These are phyloP conservation scores for Notothenia rossii DNA, from an alignment of 2,113 vertebrate species.

Conservation along the genomic window DNA sequence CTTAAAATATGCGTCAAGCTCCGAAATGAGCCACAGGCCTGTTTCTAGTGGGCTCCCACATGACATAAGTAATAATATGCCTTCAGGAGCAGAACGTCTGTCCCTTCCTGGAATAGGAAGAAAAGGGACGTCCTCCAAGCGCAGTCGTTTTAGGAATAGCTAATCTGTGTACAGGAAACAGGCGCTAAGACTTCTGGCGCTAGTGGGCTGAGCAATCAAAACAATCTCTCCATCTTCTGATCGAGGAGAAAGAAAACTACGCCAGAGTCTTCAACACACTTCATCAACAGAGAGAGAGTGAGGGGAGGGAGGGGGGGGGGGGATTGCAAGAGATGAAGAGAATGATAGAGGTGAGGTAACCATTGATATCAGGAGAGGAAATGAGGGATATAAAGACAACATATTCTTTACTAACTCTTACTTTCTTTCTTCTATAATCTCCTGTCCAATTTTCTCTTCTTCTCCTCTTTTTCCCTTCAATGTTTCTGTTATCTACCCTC, in stretches of 20 bases:
- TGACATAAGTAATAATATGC: constrained; percentile 69
- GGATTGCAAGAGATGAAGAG: constrained; percentile 7
- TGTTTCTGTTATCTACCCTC: constrained; percentile 28
- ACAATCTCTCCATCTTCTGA: constrained; percentile 76
- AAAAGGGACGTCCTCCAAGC: constrained; percentile 52
- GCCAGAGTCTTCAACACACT: constrained; percentile 60
- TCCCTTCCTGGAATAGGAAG: constrained; percentile 58
- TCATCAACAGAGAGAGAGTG: constrained; percentile 22
- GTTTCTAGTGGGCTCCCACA: constrained; percentile 62
- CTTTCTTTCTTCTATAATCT: neutral
- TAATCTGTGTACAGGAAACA: constrained; percentile 76
- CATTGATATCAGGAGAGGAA: constrained; percentile 13
- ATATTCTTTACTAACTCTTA: neutral
- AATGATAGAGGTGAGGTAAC: constrained; percentile 26
- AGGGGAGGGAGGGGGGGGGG: neutral
- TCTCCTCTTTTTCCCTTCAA: neutral
- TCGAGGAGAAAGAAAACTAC: constrained; percentile 52
- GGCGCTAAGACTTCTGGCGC: constrained; percentile 74
- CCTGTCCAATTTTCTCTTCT: neutral
- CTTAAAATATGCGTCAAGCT: constrained; percentile 51
- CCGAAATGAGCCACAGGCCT: constrained; percentile 46
- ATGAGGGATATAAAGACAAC: neutral
- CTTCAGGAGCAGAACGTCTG: constrained; percentile 56
- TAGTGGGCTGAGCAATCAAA: constrained; percentile 78
- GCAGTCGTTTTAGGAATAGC: constrained; percentile 66